Conservation (phyloP, 2,113 vertebrate genomes). For the Pelecanus crispus region DNA sequence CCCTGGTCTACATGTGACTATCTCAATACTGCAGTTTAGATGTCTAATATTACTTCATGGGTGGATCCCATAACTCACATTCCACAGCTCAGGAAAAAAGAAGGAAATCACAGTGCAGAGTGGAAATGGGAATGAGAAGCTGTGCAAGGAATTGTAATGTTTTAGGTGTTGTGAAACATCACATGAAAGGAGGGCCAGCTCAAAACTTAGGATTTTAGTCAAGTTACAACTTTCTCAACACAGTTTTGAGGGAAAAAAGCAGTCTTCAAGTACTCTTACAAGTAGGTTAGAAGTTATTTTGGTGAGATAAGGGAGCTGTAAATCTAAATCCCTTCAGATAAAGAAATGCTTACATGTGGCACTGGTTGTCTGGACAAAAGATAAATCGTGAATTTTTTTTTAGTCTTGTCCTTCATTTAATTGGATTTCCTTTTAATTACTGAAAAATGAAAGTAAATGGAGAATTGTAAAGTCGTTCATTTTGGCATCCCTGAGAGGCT, state of each 20-base stretch:
- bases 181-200: not conserved
- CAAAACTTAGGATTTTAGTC: not conserved
- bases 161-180: not conserved
- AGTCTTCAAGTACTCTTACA: not conserved
- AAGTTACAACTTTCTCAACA: not conserved
- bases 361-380: not conserved
- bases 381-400: fast-evolving
- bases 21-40: not conserved
- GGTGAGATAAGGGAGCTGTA: not conserved
- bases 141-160: not conserved
- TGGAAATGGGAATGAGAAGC: not conserved
- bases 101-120: not conserved
- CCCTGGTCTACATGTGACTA: not conserved
- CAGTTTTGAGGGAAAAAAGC: not conserved
- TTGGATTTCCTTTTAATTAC: not conserved
- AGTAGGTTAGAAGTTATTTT: not conserved
- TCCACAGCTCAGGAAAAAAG: not conserved
- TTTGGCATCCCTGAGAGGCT: not conserved
- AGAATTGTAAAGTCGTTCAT: not conserved
- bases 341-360: not conserved
- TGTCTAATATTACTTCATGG: not conserved
- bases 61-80: not conserved
- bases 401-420: not conserved
- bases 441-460: not conserved
- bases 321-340: not conserved